Conservation (phyloP, 1,140 invertebrate genomes). For the Papilio polytes region DNA sequence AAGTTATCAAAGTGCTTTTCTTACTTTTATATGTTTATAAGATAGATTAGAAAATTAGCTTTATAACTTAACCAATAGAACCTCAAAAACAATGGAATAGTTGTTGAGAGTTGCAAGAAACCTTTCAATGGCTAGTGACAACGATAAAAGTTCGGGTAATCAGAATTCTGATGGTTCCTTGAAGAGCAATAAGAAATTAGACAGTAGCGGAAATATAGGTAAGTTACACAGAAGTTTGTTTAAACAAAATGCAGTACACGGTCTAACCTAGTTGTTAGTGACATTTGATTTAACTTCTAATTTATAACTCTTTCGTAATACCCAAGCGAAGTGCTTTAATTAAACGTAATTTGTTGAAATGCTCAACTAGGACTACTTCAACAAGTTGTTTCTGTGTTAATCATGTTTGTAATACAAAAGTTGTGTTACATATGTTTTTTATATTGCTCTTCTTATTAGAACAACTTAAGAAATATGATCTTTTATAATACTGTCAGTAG, state of each 20-base stretch:
- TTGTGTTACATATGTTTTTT: background rate
- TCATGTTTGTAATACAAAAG: background rate
- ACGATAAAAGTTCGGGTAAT: slow-evolving; percentile 79
- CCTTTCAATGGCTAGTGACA: slow-evolving; percentile 82
- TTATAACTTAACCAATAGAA: slow-evolving; percentile 21
- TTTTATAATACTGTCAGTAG: background rate
- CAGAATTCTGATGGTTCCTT: slow-evolving; percentile 76
- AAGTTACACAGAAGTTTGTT: slow-evolving; percentile 46
- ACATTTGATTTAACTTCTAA: slow-evolving; percentile 12
- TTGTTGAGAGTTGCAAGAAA: slow-evolving; percentile 51
- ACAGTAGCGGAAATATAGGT: slow-evolving; percentile 63
- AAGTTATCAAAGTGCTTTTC: slow-evolving; percentile 51
- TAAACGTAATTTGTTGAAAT: background rate
- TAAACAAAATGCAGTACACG: slow-evolving; percentile 18
- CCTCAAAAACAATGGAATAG: slow-evolving; percentile 36
- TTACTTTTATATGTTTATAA: slow-evolving; percentile 60
- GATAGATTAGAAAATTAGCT: slow-evolving; percentile 36
- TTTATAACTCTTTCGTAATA: slow-evolving; percentile 26
- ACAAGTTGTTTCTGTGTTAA: background rate
- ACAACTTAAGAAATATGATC: background rate
- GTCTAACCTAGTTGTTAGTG: slow-evolving; percentile 26
- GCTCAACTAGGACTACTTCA: background rate
- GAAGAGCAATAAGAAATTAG: slow-evolving; percentile 73
- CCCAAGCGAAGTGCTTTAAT: background rate
- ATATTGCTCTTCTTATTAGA: background rate